These are phyloP conservation scores for Dioctria rufipes DNA, from an alignment of 2,888 invertebrate species.

Conservation along the genomic window DNA sequence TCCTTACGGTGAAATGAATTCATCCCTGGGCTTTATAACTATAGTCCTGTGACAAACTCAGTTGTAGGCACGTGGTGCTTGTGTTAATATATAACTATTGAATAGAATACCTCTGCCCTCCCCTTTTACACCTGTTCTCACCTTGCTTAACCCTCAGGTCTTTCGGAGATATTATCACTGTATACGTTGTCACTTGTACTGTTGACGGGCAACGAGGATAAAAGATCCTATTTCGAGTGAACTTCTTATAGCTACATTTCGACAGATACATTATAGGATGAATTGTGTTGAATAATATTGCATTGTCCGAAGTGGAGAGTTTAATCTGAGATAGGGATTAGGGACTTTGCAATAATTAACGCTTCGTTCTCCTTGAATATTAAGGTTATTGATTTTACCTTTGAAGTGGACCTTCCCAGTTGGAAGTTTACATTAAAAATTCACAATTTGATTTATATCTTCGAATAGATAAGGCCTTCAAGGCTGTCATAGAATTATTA, in stretches of 20 bases:
- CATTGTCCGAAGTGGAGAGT: neutral
- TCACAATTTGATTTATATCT: too few species aligned
- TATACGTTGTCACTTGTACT: conserved; percentile 8
- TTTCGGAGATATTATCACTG: neutral
- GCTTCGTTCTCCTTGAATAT: neutral
- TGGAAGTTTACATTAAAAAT: too few species aligned
- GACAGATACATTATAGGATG: neutral
- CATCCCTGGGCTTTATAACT: conserved; percentile 10
- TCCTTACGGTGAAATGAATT: conserved; percentile 34
- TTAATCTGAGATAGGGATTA: conserved; percentile 5
- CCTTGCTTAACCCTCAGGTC: neutral
- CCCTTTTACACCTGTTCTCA: neutral
- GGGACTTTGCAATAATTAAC: conserved; percentile 22
- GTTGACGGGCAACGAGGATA: neutral
- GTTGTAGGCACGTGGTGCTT: neutral
- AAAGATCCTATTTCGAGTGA: neutral
- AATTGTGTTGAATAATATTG: conserved; percentile 19
- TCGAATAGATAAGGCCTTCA: too few species aligned
- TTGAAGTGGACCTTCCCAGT: too few species aligned
- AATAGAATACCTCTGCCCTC: neutral
- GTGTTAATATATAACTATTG: neutral
- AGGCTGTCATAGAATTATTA: too few species aligned
- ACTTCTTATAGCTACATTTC: neutral
- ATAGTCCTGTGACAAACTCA: neutral
- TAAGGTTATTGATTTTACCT: too few species aligned